Evolutionary conservation across 2,113 vertebrate genomes (phyloP).

Genomic region (Ginglymostoma cirratum): DNA sequence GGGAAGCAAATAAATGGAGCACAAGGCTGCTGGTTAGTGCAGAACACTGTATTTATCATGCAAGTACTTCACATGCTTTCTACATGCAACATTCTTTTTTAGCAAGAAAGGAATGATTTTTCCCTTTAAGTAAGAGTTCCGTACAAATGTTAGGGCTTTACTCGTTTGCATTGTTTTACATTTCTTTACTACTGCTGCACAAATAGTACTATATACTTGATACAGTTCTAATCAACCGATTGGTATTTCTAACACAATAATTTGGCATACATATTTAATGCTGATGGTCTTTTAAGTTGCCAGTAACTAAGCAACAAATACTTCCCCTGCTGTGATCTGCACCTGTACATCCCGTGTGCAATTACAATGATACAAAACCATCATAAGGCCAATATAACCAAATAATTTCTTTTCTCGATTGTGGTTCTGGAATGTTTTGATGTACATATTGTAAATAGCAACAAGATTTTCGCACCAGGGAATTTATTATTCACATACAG

Average conservation of each 20-base stretch:
- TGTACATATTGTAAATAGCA: not conserved
- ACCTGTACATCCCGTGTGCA: not conserved
- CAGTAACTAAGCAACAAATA: constrained; percentile 28
- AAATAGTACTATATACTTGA: not conserved
- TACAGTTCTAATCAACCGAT: not conserved
- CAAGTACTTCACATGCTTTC: not conserved
- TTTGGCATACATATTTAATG: not conserved
- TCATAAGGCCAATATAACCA: not conserved
- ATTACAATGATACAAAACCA: not conserved
- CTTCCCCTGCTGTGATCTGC: not conserved
- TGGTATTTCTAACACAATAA: not conserved
- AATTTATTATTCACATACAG: not conserved
- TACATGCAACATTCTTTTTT: not conserved
- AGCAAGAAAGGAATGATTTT: not conserved
- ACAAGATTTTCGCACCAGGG: not conserved
- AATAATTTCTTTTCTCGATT: not conserved
- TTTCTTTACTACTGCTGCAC: not conserved
- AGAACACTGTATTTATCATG: too few species aligned
- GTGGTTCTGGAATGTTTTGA: not conserved
- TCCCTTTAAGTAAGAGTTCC: not conserved
- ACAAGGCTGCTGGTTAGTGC: not conserved
- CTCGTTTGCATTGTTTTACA: not conserved
- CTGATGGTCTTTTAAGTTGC: not conserved
- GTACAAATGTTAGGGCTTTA: not conserved
- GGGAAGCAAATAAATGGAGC: too few species aligned